These are phyloP conservation scores for Linnaemya tessellans DNA, from an alignment of 2,888 invertebrate genomes.

Conservation along the genomic window DNA sequence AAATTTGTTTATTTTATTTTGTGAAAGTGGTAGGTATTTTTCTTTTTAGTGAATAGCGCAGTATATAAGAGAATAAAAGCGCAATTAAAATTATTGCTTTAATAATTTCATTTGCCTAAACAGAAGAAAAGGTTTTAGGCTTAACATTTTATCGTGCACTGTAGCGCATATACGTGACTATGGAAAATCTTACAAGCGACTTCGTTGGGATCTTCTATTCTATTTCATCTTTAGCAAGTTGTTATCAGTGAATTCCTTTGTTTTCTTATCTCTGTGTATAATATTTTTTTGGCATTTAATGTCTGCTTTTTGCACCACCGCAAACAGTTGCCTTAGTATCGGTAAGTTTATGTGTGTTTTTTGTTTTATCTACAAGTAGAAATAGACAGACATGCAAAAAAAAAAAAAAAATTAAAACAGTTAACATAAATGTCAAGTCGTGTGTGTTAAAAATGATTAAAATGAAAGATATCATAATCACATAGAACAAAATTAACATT, in stretches of 20 bases:
- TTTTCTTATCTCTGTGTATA: slow-evolving; percentile 46
- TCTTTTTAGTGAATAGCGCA: too few relatives aligned
- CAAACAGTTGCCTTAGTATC: slow-evolving; percentile 10
- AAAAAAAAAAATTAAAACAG: slow-evolving; percentile 23
- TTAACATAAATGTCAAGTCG: slow-evolving; percentile 35
- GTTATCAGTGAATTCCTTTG: slow-evolving; percentile 54
- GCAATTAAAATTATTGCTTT: too few relatives aligned
- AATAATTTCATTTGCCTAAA: background rate
- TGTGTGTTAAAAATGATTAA: slow-evolving; percentile 38
- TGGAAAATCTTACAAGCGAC: slow-evolving; percentile 21
- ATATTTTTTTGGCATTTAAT: slow-evolving; percentile 57
- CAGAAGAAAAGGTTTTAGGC: background rate
- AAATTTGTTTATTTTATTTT: too few relatives aligned
- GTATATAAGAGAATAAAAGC: too few relatives aligned
- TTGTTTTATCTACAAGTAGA: slow-evolving; percentile 35
- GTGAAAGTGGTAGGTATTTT: too few relatives aligned
- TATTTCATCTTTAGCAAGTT: slow-evolving; percentile 17
- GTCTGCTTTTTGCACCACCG: slow-evolving; percentile 21
- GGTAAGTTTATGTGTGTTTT: background rate
- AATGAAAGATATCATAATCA: slow-evolving; percentile 11
- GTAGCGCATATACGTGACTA: slow-evolving; percentile 37
- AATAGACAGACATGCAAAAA: slow-evolving; percentile 21
- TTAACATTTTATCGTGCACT: background rate
- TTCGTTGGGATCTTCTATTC: slow-evolving; percentile 15
- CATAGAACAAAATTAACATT: background rate